A percentile compares a stretch with the other conserved stretches of the same genome.
Conservation (phyloP, 1,140 invertebrate species). For the Pachypeltis micranthus region DNA sequence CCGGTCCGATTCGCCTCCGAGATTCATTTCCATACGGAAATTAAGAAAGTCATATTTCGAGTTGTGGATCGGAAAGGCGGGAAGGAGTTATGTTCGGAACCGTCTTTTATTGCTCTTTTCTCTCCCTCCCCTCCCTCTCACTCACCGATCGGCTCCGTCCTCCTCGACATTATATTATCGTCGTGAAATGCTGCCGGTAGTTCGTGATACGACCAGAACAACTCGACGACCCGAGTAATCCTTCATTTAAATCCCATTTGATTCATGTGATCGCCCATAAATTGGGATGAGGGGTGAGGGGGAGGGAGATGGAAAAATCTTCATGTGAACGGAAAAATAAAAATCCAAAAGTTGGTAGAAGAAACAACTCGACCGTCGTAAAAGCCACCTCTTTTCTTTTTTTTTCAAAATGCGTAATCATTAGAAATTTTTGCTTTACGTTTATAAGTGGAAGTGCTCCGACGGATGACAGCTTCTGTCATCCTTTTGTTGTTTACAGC, state of each 20-base stretch:
- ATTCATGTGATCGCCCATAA: conserved; percentile 6
- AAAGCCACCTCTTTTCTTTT: conserved; percentile 7
- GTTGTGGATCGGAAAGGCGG: background rate
- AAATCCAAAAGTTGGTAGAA: background rate
- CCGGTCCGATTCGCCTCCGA: background rate
- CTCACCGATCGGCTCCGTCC: too few relatives aligned
- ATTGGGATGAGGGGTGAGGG: too few relatives aligned
- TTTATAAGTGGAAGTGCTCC: background rate
- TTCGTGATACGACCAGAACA: background rate
- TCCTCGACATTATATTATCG: background rate
- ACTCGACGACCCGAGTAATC: background rate
- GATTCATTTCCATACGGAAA: conserved; percentile 1
- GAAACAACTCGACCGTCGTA: background rate
- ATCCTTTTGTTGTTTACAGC: conserved; percentile 4
- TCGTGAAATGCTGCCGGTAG: background rate
- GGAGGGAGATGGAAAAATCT: background rate
- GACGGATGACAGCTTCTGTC: background rate
- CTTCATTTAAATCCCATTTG: conserved; percentile 8
- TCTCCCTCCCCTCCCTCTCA: too few relatives aligned
- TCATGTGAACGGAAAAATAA: background rate
- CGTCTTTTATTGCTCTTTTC: background rate
- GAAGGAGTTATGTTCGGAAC: background rate
- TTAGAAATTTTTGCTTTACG: conserved; percentile 4
- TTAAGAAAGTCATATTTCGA: conserved; percentile 6
- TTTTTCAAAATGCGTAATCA: conserved; percentile 1